Percentiles rank a stretch among this genome's conserved stretches.
Evolutionary conservation across 2,888 invertebrate species (phyloP).

Genomic region (Pharmacophagus antenor): DNA sequence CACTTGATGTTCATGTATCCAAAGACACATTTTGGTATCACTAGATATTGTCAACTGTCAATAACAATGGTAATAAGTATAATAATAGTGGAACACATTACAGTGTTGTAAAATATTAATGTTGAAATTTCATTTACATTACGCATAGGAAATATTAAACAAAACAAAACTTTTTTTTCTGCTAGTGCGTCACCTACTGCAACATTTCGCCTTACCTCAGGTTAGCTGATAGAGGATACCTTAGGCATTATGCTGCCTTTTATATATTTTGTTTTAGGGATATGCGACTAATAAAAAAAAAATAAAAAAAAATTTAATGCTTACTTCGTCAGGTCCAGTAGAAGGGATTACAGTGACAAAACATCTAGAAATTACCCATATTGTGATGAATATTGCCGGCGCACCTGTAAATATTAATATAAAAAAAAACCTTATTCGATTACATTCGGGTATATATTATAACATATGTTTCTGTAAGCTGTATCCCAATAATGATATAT

Average conservation of each 20-base stretch:
- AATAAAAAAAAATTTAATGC: slow-evolving; percentile 23
- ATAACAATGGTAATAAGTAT: background rate
- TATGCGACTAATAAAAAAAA: too few relatives aligned
- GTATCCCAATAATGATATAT: too few relatives aligned
- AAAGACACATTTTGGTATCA: slow-evolving; percentile 84
- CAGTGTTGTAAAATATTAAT: background rate
- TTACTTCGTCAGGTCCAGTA: slow-evolving; percentile 64
- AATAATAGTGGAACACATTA: background rate
- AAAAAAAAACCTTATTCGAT: background rate
- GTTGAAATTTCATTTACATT: background rate
- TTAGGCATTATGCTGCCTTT: too few relatives aligned
- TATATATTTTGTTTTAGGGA: too few relatives aligned
- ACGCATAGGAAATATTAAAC: background rate
- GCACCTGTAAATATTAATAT: slow-evolving; percentile 59
- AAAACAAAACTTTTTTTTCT: too few relatives aligned
- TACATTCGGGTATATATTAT: background rate
- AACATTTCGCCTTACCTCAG: too few relatives aligned
- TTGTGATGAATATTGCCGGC: slow-evolving; percentile 67
- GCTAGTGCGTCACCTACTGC: too few relatives aligned
- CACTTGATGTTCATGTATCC: slow-evolving; percentile 89
- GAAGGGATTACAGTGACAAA: slow-evolving; percentile 62
- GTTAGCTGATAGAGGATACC: too few relatives aligned
- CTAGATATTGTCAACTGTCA: slow-evolving; percentile 55
- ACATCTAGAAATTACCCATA: slow-evolving; percentile 72
- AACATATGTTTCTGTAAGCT: background rate